These are phyloP conservation scores for Latrodectus hesperus DNA, from an alignment of 2,888 invertebrate genomes.

Conservation along the genomic window DNA sequence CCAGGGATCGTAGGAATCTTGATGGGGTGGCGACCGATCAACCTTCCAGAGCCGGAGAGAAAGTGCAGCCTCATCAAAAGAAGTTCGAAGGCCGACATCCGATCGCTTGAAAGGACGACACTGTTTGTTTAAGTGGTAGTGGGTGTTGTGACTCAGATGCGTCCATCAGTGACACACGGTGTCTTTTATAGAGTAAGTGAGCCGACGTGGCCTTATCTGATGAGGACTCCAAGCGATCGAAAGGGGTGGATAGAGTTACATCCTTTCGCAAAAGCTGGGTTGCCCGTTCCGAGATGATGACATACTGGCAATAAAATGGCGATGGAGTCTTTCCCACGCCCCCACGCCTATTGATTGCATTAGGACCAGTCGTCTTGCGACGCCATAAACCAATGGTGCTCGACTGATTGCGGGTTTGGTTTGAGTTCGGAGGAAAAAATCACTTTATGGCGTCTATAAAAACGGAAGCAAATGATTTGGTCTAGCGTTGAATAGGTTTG, in stretches of 20 bases:
- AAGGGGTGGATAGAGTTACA: slow-evolving; percentile 56
- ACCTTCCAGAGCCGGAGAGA: slow-evolving; percentile 31
- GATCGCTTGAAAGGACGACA: slow-evolving; percentile 66
- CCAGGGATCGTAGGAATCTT: neutral
- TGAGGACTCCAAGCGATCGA: slow-evolving; percentile 14
- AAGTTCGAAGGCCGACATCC: slow-evolving; percentile 61
- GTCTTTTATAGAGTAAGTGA: slow-evolving; percentile 42
- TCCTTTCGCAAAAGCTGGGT: slow-evolving; percentile 13
- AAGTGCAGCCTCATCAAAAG: slow-evolving; percentile 32
- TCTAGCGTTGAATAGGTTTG: slow-evolving; percentile 21
- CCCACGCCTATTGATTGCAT: slow-evolving; percentile 49
- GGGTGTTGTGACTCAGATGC: slow-evolving; percentile 67
- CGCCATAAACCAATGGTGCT: slow-evolving; percentile 60
- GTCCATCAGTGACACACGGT: slow-evolving; percentile 66
- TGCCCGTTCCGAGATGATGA: slow-evolving; percentile 41
- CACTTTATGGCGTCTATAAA: slow-evolving; percentile 49
- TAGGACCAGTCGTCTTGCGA: slow-evolving; percentile 21
- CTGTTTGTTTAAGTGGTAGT: slow-evolving; percentile 68
- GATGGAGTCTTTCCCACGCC: slow-evolving; percentile 54
- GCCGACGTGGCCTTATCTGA: slow-evolving; percentile 63
- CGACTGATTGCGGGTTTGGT: slow-evolving; percentile 56
- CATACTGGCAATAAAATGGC: slow-evolving; percentile 61
- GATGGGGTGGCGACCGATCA: slow-evolving; percentile 12
- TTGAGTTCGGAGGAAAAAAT: slow-evolving; percentile 23
- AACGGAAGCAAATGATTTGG: slow-evolving; percentile 37